Base-by-base conservation (phyloP, 2,113 vertebrate genomes). In the Bubo scandiacus region DNA sequence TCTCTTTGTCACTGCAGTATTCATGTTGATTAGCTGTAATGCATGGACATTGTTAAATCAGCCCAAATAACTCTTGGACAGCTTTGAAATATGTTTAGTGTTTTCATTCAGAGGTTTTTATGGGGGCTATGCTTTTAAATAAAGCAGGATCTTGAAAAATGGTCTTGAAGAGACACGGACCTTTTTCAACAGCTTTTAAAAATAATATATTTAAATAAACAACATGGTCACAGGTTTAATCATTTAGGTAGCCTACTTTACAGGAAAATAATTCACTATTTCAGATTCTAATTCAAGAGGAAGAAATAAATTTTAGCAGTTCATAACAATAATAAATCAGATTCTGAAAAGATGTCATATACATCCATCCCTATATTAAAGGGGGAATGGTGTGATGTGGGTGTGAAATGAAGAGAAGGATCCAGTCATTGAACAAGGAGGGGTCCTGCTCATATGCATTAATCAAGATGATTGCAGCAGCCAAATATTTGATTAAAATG, bases 401-500 rank as follows among this genome's bases (percentile, higher is more conserved):
- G 68, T 88, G 91, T 93, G 90, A 73, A 96, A 91, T n/a, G 25
- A 61, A 62, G 58, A 92, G 47, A 77, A 72, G 77, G 77, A 88
- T 62, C 25, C 78, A n/a, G 5, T 38, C 72, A 49, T n/a, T 80
- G 90, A 90, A 88, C 70, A 87, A 74, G 40, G 74, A 85, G 32
- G 12, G 88, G 85, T 88, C 51, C 74, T 19, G 26, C 88, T 96
- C 88, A 80, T 81, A 38, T 81, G 94, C 86, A 88, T 97, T 96
- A 94, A 97, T 96, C 94, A 96, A 90, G 85, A 42, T 79, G 81
- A 66, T 85, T 63, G 74, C 78, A 91, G 68, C 67, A 85, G 87
- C 82, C 72, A 93, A 90, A 87, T 83, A 88, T 91, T 94, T 97
- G 86, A 97, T 94, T 97, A 96, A 97, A 94, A 93, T 51, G 51